Evolutionary conservation across 2,888 invertebrate species (phyloP).

Genomic region (Sycophila texana): DNA sequence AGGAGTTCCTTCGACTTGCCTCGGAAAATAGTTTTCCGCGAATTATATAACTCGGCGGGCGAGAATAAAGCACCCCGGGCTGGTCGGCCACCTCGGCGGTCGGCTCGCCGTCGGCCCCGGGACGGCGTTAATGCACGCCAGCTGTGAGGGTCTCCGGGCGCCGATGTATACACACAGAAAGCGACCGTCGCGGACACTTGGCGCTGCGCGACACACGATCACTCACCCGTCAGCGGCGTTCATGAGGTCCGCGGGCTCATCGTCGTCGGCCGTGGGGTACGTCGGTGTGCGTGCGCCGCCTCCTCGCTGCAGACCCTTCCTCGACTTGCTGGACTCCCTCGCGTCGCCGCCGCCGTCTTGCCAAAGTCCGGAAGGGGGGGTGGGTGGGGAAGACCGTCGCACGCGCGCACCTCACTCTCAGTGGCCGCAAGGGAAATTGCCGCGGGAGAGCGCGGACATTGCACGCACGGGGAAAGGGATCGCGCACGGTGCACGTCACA

Average conservation of each 20-base stretch:
- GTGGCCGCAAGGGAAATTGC: conserved; percentile 43
- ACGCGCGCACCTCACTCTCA: conserved; percentile 2
- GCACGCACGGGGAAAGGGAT: conserved; percentile 57
- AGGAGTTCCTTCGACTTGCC: background rate
- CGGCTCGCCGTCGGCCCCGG: background rate
- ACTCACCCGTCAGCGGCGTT: conserved; percentile 59
- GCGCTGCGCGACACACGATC: conserved; percentile 4
- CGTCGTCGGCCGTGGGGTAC: conserved; percentile 57
- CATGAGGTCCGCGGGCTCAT: conserved; percentile 65
- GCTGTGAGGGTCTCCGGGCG: conserved; percentile 62
- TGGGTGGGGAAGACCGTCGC: too few relatives aligned
- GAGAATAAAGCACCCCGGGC: conserved; percentile 48
- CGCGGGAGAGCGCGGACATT: conserved; percentile 60
- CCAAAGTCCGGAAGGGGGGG: background rate
- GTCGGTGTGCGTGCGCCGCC: background rate
- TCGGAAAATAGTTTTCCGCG: conserved; percentile 28
- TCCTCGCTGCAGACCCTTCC: background rate
- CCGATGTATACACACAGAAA: background rate
- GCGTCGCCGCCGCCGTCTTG: conserved; percentile 1
- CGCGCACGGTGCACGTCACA: conserved; percentile 66
- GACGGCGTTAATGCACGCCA: conserved; percentile 59
- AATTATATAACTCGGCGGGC: conserved; percentile 61
- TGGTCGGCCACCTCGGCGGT: conserved; percentile 14
- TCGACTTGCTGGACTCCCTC: background rate
- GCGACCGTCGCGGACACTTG: conserved; percentile 63